Evolutionary conservation across 92 coral and sea anemone species (phyloP).

Genomic region (Diadumene lineata): DNA sequence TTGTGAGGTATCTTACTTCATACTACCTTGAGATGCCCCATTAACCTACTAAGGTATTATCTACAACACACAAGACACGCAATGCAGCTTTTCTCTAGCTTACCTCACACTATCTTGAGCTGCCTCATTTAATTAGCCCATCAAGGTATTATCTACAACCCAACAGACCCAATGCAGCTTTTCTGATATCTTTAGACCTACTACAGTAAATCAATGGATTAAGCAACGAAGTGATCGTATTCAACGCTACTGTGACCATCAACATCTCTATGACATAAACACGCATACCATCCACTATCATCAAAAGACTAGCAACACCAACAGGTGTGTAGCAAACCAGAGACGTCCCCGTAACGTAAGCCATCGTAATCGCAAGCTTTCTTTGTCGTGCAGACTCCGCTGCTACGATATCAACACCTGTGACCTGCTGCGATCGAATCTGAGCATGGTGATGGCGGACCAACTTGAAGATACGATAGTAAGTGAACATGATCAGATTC

Average conservation of each 20-base stretch:
- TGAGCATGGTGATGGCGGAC: slow-evolving; percentile 23
- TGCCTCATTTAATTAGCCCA: too few relatives aligned
- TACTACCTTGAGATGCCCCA: too few relatives aligned
- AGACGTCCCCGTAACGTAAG: slow-evolving; percentile 30
- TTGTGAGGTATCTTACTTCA: too few relatives aligned
- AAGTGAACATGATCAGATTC: slow-evolving; percentile 3
- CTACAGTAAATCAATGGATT: slow-evolving; percentile 34
- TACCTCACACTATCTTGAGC: too few relatives aligned
- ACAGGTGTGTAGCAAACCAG: slow-evolving; percentile 25
- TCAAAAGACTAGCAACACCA: neutral
- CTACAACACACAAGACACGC: too few relatives aligned
- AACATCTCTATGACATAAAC: slow-evolving; percentile 7
- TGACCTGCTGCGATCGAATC: slow-evolving; percentile 17
- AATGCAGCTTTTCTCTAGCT: too few relatives aligned
- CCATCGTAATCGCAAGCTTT: slow-evolving; percentile 36
- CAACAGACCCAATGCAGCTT: neutral
- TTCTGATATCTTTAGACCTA: slow-evolving; percentile 19
- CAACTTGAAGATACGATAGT: slow-evolving; percentile 21
- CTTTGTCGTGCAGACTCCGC: neutral
- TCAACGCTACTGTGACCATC: slow-evolving; percentile 3
- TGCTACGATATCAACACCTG: neutral
- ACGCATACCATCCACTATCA: neutral
- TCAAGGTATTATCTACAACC: too few relatives aligned
- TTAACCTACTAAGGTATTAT: too few relatives aligned
- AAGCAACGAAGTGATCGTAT: slow-evolving; percentile 10